Evolutionary conservation across 2,113 vertebrate species (phyloP).

Genomic region (Terrapene triunguis): DNA sequence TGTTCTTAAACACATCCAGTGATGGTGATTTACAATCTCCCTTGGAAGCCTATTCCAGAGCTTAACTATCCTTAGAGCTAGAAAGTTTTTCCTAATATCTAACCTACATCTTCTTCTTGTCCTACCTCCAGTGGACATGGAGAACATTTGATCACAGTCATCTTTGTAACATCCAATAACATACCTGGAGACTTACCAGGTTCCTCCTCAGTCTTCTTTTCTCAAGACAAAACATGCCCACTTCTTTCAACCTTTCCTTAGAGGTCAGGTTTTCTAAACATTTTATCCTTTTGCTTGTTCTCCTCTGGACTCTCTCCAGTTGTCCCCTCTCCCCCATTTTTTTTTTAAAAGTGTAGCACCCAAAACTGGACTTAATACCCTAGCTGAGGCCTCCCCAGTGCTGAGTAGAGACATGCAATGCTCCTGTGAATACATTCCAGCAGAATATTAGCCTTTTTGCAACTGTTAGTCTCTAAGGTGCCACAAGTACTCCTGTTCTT

Average conservation of each 20-base stretch:
- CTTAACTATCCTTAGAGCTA: neutral
- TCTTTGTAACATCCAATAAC: neutral
- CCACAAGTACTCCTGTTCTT: too few species aligned
- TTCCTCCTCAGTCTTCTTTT: neutral
- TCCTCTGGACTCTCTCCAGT: neutral
- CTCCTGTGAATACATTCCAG: neutral
- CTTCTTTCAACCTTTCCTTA: neutral
- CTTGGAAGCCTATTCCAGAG: neutral
- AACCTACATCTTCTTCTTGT: neutral
- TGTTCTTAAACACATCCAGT: neutral
- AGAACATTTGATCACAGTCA: neutral
- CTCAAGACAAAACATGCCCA: neutral
- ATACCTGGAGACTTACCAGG: neutral
- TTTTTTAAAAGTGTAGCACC: neutral
- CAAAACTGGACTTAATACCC: neutral
- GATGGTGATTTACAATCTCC: neutral
- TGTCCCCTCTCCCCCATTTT: neutral
- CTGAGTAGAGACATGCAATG: neutral
- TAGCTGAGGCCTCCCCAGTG: neutral
- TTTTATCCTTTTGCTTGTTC: neutral
- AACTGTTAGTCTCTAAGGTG: too few species aligned
- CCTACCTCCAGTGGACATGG: neutral
- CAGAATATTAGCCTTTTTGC: neutral
- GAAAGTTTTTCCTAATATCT: neutral
- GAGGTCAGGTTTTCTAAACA: neutral